Percentiles rank a stretch among this genome's conserved stretches.
phyloP scores from a whole-genome alignment of 2,888 invertebrate genomes.

The Alentia gelatinosa region DNA sequence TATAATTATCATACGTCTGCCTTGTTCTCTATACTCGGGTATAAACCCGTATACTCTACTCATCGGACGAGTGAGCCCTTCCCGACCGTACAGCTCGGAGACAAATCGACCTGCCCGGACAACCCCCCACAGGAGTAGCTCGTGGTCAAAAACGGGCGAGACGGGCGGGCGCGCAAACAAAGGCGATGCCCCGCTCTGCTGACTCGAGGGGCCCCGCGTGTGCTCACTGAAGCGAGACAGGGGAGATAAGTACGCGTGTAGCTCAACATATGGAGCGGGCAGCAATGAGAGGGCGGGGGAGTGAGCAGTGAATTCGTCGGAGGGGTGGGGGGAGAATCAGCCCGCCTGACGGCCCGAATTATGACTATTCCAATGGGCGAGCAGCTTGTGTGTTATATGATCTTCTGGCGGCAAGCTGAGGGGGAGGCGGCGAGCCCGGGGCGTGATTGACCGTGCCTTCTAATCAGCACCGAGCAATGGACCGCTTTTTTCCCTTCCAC shows the following conservation, averaged over 20 bases:
- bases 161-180: background rate
- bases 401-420: background rate
- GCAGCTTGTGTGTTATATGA: slow-evolving; percentile 16
- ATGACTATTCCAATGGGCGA: background rate
- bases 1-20: too few relatives aligned
- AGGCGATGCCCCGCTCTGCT: background rate
- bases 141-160: background rate
- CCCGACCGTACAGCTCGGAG: background rate
- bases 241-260: background rate
- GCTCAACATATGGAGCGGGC: background rate
- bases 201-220: background rate
- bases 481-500: slow-evolving; percentile 9
- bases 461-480: slow-evolving; percentile 33
- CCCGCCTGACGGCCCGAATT: background rate
- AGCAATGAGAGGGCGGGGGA: background rate
- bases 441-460: slow-evolving; percentile 18
- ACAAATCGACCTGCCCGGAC: background rate
- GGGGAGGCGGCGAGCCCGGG: background rate
- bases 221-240: background rate
- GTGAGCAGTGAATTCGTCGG: too few relatives aligned
- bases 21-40: too few relatives aligned
- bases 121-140: background rate
- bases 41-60: too few relatives aligned
- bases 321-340: background rate
- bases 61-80: too few relatives aligned